Base-by-base conservation (phyloP, 2,113 vertebrate genomes). In the Fulica atra region DNA sequence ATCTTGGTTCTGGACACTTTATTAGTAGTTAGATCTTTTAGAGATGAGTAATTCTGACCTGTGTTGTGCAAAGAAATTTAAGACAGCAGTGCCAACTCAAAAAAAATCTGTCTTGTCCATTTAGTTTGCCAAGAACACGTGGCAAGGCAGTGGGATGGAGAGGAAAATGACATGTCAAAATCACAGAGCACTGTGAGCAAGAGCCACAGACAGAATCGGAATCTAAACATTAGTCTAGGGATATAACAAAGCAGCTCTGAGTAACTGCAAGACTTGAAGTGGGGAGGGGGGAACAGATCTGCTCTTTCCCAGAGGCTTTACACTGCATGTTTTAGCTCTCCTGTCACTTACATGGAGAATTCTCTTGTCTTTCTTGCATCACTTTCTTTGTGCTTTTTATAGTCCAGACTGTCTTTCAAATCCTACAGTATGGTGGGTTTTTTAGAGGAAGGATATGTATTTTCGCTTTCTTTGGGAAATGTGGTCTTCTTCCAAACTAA, bases 391-490 rank as follows among this genome's bases (percentile, higher is more conserved):
- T 46, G 35, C 25, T 36, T 81, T 42, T 78, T 80, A 73, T 57
- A 60, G 44, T 53, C 38, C 38, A 33, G 5, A 2, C 25, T 74
- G 13, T 78, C 63, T 65, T 95, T 56, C 4, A 3, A 81, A 65
- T 78, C 42, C 38, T 40, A 1, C 10, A 12, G 28, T 18, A 25
- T 29, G 10, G 2, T 33, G 16, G 3, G 0, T 4, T 33, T 50
- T 82, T 82, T 35, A 2, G 4, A 16, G 48, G 26, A 33, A 35
- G 18, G 48, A 17, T 63, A 31, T 16, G 4, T 69, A 6, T 28
- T 13, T 59, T 89, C 76, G 29, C 26, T 64, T 89, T 44, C 57
- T 76, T 86, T 71, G n/a, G 36, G 57, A 68, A 83, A 77, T 87
- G 29, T 10, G 46, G 24, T 38, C 4, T 56, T 91, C 74, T 79